Percentiles rank a stretch among this genome's conserved stretches.
phyloP scores from a whole-genome alignment of 2,888 invertebrate genomes.

The Podabrus alpinus region DNA sequence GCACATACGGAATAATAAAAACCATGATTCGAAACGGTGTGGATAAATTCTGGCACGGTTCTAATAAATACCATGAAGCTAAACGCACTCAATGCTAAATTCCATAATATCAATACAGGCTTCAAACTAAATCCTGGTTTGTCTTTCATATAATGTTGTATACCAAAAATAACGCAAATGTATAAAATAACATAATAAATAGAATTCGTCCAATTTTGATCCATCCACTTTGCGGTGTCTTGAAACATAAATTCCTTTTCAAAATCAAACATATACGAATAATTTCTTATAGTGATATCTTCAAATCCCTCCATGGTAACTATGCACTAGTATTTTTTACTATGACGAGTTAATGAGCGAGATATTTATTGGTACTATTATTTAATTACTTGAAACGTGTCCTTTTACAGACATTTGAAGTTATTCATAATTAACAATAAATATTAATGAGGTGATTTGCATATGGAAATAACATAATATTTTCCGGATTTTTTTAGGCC shows the following conservation, averaged over 20 bases:
- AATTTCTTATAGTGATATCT: neutral
- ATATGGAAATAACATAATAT: too few relatives aligned
- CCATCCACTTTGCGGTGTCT: conserved; percentile 91
- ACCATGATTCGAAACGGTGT: conserved; percentile 87
- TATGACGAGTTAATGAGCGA: too few relatives aligned
- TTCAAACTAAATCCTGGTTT: conserved; percentile 89
- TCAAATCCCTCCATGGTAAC: neutral
- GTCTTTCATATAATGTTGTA: conserved; percentile 91
- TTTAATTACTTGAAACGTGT: too few relatives aligned
- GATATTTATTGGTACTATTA: too few relatives aligned
- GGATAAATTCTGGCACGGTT: conserved; percentile 90
- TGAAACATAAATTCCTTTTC: conserved; percentile 92
- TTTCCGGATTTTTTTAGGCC: too few relatives aligned
- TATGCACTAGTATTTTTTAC: too few relatives aligned
- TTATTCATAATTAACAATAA: too few relatives aligned
- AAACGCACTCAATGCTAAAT: conserved; percentile 87
- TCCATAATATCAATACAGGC: conserved; percentile 89
- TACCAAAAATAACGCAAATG: conserved; percentile 91
- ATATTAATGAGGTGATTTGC: too few relatives aligned
- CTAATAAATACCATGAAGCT: conserved; percentile 92
- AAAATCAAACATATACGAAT: conserved; percentile 77
- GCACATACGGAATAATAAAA: conserved; percentile 95
- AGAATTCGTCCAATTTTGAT: conserved; percentile 92
- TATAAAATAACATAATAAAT: conserved; percentile 87
- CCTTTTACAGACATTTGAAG: too few relatives aligned